Conservation (phyloP, 2,888 invertebrate genomes). For the Diplazon laetatorius region DNA sequence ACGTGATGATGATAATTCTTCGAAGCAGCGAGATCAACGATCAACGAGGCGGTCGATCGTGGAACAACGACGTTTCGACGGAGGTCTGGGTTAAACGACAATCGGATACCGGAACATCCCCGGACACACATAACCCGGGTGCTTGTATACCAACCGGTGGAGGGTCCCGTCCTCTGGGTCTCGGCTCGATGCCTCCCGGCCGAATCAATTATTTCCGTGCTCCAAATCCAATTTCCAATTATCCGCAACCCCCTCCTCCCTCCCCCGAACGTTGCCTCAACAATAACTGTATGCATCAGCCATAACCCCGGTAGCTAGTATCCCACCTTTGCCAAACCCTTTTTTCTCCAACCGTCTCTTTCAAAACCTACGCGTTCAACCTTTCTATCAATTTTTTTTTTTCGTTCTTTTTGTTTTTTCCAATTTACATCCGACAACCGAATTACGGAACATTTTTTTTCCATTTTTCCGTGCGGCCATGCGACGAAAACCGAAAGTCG, state of each 20-base stretch:
- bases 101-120: constrained; percentile 68
- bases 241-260: constrained; percentile 62
- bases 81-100: constrained; percentile 73
- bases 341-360: neutral
- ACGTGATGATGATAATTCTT: too few species aligned
- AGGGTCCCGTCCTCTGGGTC: constrained; percentile 53
- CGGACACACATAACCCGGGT: constrained; percentile 35
- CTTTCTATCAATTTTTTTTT: constrained; percentile 5
- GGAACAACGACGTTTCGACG: constrained; percentile 66
- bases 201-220: constrained; percentile 80
- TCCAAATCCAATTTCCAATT: constrained; percentile 79
- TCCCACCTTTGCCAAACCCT: neutral
- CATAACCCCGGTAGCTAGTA: constrained; percentile 32
- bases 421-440: neutral
- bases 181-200: constrained; percentile 65
- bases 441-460: neutral
- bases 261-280: constrained; percentile 16
- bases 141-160: constrained; percentile 50
- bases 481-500: neutral
- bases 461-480: constrained; percentile 4
- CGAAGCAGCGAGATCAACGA: neutral
- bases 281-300: constrained; percentile 13
- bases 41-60: constrained; percentile 36
- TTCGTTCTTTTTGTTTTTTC: neutral
- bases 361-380: neutral